phyloP scores from a whole-genome alignment of 2,888 invertebrate genomes.

The Phaonia tiefii region DNA sequence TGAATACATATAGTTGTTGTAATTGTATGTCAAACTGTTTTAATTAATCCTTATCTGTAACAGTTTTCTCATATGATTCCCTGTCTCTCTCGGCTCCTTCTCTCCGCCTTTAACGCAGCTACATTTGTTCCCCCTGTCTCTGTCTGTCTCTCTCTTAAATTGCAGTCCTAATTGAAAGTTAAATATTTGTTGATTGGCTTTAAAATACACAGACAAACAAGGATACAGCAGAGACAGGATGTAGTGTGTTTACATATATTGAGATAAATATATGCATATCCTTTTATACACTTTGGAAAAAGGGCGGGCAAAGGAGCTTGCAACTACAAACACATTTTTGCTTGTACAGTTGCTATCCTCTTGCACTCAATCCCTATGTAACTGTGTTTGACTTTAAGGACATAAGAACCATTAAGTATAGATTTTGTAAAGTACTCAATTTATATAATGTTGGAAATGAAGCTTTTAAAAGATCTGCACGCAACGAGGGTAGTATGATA shows the following conservation, averaged over 20 bases:
- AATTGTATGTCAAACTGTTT: conserved; percentile 18
- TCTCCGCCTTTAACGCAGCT: too few relatives aligned
- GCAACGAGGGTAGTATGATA: too few relatives aligned
- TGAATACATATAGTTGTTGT: conserved; percentile 1
- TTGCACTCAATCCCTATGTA: neutral
- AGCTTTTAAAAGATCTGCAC: neutral
- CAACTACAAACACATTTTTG: neutral
- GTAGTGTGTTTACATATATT: too few relatives aligned
- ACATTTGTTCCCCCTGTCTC: too few relatives aligned
- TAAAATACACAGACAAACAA: conserved; percentile 50
- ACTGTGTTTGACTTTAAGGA: neutral
- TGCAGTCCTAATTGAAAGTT: conserved; percentile 60
- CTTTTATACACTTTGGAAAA: neutral
- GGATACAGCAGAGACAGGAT: neutral
- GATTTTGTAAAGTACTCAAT: conserved; percentile 11
- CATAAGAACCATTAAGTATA: neutral
- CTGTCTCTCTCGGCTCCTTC: conserved; percentile 14
- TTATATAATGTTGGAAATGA: conserved; percentile 21
- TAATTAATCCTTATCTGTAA: conserved; percentile 37
- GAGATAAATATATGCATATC: neutral
- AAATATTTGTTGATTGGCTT: conserved; percentile 67
- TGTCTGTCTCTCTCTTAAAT: conserved; percentile 24
- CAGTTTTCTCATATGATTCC: too few relatives aligned
- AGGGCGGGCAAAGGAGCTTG: too few relatives aligned
- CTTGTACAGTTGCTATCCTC: neutral